phyloP scores from a whole-genome alignment of 2,113 vertebrate species.

The Hiodon tergisus region DNA sequence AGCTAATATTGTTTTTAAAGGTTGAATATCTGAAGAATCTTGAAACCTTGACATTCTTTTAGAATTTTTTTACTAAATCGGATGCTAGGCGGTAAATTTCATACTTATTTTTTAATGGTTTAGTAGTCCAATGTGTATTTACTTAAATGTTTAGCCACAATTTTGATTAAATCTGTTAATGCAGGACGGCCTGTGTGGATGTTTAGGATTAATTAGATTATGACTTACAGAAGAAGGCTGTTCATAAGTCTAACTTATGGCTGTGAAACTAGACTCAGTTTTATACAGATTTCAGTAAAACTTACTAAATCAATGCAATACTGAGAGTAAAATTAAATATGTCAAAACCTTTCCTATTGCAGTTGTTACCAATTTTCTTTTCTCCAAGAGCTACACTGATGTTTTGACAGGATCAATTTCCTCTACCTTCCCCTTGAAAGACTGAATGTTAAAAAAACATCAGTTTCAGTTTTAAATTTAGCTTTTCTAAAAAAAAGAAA shows the following conservation, averaged over 20 bases:
- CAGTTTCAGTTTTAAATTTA: too few relatives aligned
- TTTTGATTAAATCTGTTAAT: constrained; percentile 6
- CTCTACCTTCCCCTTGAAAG: too few relatives aligned
- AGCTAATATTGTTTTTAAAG: background rate
- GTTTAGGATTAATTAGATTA: background rate
- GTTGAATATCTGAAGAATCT: constrained; percentile 13
- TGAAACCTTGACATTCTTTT: background rate
- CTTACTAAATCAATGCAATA: too few relatives aligned
- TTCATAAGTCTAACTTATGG: background rate
- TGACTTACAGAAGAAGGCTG: background rate
- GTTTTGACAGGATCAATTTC: too few relatives aligned
- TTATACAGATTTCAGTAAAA: too few relatives aligned
- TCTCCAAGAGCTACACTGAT: too few relatives aligned
- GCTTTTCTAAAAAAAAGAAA: too few relatives aligned
- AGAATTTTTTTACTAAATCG: background rate
- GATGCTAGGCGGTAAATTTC: background rate
- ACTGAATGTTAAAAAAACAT: too few relatives aligned
- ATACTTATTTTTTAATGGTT: constrained; percentile 14
- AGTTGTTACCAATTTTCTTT: too few relatives aligned
- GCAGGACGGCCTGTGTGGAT: constrained; percentile 11
- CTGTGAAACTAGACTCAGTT: background rate
- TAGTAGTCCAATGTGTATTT: background rate
- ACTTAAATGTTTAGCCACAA: constrained; percentile 9
- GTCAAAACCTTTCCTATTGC: background rate
- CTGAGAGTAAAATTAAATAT: background rate